Conservation (phyloP, 1,140 invertebrate species). For the Phymastichus coffea region DNA sequence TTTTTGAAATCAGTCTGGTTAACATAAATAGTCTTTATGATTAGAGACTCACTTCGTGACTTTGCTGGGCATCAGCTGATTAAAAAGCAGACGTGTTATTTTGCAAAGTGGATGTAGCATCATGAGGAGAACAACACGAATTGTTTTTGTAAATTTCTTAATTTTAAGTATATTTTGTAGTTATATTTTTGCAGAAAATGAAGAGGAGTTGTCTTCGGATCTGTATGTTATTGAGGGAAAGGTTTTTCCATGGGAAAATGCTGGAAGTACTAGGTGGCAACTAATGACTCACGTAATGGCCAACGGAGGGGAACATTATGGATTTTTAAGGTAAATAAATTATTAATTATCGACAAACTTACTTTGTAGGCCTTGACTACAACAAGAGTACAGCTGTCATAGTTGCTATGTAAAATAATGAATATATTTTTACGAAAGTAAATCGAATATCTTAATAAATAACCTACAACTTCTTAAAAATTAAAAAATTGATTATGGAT, state of each 20-base stretch:
- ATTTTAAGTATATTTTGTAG: conserved; percentile 29
- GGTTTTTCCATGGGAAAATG: conserved; percentile 72
- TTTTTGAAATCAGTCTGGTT: background rate
- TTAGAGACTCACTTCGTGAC: background rate
- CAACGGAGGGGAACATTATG: conserved; percentile 84
- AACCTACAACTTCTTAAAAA: no score
- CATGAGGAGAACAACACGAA: background rate
- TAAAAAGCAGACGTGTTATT: conserved; percentile 14
- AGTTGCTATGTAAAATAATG: no score
- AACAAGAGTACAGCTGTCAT: no score
- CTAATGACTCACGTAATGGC: conserved; percentile 76
- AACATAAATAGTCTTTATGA: background rate
- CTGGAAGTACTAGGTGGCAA: conserved; percentile 68
- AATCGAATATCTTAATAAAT: no score
- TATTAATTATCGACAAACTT: background rate
- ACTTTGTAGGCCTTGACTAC: background rate
- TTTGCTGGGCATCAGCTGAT: background rate
- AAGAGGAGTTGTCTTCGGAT: conserved; percentile 62
- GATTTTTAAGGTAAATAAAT: conserved; percentile 69
- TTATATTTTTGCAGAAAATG: conserved; percentile 44
- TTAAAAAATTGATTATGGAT: no score
- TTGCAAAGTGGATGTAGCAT: background rate
- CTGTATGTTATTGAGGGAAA: conserved; percentile 78
- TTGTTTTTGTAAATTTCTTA: conserved; percentile 27
- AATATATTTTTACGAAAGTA: no score